Percentiles rank a stretch among this genome's conserved stretches.
Evolutionary conservation across 64 coral and sea anemone genomes (phyloP).

Genomic region (Orbicella faveolata): DNA sequence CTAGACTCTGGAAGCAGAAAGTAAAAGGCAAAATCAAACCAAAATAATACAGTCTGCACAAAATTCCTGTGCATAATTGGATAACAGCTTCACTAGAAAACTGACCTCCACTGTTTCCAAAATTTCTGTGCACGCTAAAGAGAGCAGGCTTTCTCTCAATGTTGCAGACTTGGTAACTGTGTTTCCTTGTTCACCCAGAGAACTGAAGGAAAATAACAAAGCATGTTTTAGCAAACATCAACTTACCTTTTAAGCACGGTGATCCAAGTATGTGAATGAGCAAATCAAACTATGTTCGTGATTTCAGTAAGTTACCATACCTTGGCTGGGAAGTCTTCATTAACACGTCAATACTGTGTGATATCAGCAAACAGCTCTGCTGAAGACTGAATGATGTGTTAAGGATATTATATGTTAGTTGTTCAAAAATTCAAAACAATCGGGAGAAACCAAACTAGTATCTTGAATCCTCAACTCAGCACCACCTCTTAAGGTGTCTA

Average conservation of each 20-base stretch:
- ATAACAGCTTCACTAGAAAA: not conserved
- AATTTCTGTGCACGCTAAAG: conserved; percentile 5
- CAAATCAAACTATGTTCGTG: not conserved
- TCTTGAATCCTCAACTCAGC: not conserved
- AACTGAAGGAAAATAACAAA: not conserved
- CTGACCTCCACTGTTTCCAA: conserved; percentile 33
- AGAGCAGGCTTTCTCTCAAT: not conserved
- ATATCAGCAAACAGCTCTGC: conserved; percentile 84
- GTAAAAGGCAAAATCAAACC: not conserved
- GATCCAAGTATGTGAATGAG: not conserved
- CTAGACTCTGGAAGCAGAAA: conserved; percentile 49
- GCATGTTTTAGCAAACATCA: not conserved
- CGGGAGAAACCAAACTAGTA: not conserved
- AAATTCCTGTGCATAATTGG: too few relatives aligned
- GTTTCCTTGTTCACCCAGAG: conserved; percentile 5
- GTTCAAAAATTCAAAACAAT: too few relatives aligned
- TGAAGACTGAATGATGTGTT: conserved; percentile 74
- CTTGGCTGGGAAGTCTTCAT: conserved; percentile 82
- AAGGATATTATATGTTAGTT: conserved; percentile 39
- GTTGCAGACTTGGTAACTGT: not conserved
- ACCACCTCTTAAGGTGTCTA: not conserved
- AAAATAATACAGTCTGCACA: too few relatives aligned
- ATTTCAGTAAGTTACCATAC: not conserved
- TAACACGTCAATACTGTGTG: conserved; percentile 85
- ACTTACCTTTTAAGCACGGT: not conserved